Conservation (phyloP, 2,797 vertebrate genomes). For the Pipistrellus pygmaeus region DNA sequence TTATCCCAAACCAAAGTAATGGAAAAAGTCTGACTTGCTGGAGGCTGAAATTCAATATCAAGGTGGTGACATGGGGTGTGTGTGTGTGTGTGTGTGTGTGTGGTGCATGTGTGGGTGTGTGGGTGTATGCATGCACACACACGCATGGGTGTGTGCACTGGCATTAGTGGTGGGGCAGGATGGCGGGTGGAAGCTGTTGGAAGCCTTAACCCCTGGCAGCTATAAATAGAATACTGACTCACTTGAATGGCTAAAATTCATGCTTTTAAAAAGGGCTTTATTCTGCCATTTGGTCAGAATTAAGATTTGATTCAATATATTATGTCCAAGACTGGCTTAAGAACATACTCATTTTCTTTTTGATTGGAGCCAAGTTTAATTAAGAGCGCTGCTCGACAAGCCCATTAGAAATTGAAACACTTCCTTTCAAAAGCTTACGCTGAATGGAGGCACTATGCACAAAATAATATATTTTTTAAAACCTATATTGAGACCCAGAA, state of each 20-base stretch:
- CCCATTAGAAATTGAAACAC: constrained; percentile 54
- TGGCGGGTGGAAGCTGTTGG: constrained; percentile 65
- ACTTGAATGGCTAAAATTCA: constrained; percentile 70
- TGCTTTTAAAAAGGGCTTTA: constrained; percentile 71
- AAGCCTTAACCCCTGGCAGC: constrained; percentile 76
- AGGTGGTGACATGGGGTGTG: constrained; percentile 64
- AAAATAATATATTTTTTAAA: background rate
- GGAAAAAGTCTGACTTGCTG: constrained; percentile 71
- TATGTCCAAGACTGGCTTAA: constrained; percentile 55
- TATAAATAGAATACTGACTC: constrained; percentile 84
- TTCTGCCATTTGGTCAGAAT: constrained; percentile 79
- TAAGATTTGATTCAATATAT: constrained; percentile 75
- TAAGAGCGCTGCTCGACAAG: constrained; percentile 63
- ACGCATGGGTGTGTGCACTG: background rate
- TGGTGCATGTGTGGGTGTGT: background rate
- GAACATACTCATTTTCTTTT: constrained; percentile 70
- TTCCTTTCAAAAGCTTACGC: constrained; percentile 2
- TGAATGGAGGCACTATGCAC: constrained; percentile 62
- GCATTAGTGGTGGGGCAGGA: background rate
- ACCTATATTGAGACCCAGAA: background rate
- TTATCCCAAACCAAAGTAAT: constrained; percentile 73
- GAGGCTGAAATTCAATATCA: constrained; percentile 76
- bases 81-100: background rate
- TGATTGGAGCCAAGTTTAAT: constrained; percentile 72
- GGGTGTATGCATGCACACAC: background rate